Evolutionary conservation across 2,888 invertebrate species (phyloP).

Genomic region (Phyto melanocephala): DNA sequence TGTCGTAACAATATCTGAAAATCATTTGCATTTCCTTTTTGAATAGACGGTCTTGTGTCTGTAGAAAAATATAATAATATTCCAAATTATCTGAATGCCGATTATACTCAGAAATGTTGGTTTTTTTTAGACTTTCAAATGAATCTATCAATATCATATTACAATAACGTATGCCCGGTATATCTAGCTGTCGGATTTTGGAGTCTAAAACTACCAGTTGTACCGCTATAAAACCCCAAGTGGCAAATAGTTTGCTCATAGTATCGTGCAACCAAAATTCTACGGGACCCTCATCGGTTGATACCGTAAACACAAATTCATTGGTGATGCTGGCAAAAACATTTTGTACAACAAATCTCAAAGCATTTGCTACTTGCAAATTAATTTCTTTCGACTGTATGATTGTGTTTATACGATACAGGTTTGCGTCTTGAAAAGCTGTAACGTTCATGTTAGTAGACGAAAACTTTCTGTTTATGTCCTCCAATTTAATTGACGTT

Average conservation of each 20-base stretch:
- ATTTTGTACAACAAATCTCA: slow-evolving; percentile 68
- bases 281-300: slow-evolving; percentile 29
- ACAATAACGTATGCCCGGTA: slow-evolving; percentile 45
- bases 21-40: slow-evolving; percentile 69
- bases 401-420: slow-evolving; percentile 64
- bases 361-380: slow-evolving; percentile 67
- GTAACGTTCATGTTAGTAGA: slow-evolving; percentile 39
- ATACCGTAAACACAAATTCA: slow-evolving; percentile 68
- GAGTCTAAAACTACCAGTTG: slow-evolving; percentile 64
- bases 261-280: slow-evolving; percentile 61
- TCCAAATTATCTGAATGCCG: slow-evolving; percentile 70
- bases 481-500: slow-evolving; percentile 52
- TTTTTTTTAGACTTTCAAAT: slow-evolving; percentile 70
- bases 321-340: slow-evolving; percentile 68
- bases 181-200: not conserved
- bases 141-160: slow-evolving; percentile 69
- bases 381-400: slow-evolving; percentile 67
- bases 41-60: slow-evolving; percentile 67
- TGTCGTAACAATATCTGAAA: slow-evolving; percentile 71
- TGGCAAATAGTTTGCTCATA: slow-evolving; percentile 67
- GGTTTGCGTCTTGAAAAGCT: slow-evolving; percentile 40
- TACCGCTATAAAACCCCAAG: slow-evolving; percentile 67
- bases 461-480: not conserved
- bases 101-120: slow-evolving; percentile 62
- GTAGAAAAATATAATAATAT: slow-evolving; percentile 72